These are phyloP conservation scores for Promerops cafer DNA, from an alignment of 2,113 vertebrate genomes.

Conservation along the genomic window DNA sequence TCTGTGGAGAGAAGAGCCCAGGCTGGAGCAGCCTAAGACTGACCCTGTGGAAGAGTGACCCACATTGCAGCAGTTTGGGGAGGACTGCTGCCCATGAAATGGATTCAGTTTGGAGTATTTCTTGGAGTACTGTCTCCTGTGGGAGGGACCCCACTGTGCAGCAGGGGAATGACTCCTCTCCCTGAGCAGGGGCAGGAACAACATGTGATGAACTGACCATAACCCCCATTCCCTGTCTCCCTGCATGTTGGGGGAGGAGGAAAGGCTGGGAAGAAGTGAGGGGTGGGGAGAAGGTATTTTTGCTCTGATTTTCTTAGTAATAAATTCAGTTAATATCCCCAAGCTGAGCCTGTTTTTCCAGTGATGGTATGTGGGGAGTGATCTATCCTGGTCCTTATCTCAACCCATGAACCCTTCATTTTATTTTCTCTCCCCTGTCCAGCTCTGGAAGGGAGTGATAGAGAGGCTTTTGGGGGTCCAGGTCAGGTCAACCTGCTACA, in stretches of 20 bases:
- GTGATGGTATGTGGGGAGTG: background rate
- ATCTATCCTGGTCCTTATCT: background rate
- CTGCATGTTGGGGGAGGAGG: background rate
- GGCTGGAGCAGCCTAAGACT: background rate
- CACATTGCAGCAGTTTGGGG: accelerated
- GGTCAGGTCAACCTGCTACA: background rate
- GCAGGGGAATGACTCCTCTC: background rate
- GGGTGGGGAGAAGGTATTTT: background rate
- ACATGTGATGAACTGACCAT: background rate
- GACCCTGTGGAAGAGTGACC: background rate
- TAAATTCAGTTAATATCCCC: background rate
- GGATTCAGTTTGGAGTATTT: background rate
- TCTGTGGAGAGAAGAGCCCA: background rate
- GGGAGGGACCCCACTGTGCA: background rate
- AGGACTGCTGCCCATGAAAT: background rate
- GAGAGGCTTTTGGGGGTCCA: background rate
- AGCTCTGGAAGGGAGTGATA: background rate
- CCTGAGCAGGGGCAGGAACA: background rate
- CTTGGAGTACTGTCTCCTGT: accelerated
- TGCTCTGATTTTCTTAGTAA: background rate
- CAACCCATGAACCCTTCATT: background rate
- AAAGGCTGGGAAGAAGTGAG: background rate
- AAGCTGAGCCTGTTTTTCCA: background rate
- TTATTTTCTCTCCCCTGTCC: background rate
- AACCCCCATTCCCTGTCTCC: background rate